phyloP scores from a whole-genome alignment of 2,797 vertebrate species.

The Cirrhinus molitorella region DNA sequence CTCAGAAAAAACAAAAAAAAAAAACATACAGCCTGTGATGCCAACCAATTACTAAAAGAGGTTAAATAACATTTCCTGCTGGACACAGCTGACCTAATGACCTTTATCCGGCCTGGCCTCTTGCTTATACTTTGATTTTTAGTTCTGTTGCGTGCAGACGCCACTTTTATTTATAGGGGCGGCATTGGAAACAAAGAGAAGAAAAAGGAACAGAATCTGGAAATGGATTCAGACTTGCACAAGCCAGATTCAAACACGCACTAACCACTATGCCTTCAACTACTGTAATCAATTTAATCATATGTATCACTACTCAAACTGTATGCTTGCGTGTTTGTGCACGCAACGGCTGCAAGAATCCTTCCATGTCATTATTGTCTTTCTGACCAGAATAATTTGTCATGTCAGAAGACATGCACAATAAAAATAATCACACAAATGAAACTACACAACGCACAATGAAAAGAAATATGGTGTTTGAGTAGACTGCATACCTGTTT shows the following conservation, averaged over 20 bases:
- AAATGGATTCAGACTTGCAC: conserved; percentile 5
- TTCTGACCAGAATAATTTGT: background rate
- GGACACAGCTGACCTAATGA: conserved; percentile 76
- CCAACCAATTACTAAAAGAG: conserved; percentile 45
- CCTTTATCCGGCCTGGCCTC: conserved; percentile 76
- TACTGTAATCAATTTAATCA: background rate
- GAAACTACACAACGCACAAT: background rate
- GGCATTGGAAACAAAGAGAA: background rate
- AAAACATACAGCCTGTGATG: background rate
- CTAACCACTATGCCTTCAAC: conserved; percentile 39
- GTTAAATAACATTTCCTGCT: conserved; percentile 64
- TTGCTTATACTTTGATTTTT: conserved; percentile 1
- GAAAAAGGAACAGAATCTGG: background rate
- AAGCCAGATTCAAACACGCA: background rate
- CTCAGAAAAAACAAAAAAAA: background rate
- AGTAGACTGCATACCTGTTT: conserved; percentile 90
- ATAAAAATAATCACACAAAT: conserved; percentile 51
- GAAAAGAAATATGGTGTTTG: background rate
- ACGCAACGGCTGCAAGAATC: background rate
- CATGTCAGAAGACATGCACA: background rate
- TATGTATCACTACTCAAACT: background rate
- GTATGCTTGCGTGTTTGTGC: background rate
- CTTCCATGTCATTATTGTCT: background rate
- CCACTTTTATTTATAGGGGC: conserved; percentile 56
- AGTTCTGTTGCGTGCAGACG: conserved; percentile 66